Percentiles rank a stretch among this genome's conserved stretches.
Conservation (phyloP, 2,113 vertebrate genomes). For the Callocephalon fimbriatum region DNA sequence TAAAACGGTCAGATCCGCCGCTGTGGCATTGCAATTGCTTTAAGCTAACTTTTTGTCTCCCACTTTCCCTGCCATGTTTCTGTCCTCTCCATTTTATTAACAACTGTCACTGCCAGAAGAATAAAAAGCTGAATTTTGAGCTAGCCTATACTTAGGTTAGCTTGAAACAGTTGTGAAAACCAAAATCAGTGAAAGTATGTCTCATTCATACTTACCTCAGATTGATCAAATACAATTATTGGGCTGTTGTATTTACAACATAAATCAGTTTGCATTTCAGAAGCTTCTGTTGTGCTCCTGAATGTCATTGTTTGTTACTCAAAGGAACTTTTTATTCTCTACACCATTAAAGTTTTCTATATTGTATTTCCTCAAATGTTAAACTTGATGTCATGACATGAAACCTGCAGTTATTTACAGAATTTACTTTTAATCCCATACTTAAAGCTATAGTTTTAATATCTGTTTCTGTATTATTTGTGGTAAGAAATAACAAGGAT, state of each 20-base stretch:
- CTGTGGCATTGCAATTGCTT: neutral
- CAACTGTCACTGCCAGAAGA: neutral
- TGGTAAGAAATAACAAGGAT: neutral
- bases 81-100: neutral
- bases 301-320: constrained; percentile 21
- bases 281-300: neutral
- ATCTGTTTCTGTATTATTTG: neutral
- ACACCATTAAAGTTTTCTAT: neutral
- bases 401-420: neutral
- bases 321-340: constrained; percentile 28
- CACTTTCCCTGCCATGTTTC: rapidly evolving
- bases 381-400: neutral
- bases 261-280: neutral
- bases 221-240: neutral
- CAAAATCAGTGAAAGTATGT: neutral
- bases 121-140: neutral
- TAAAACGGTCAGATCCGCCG: neutral
- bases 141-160: neutral
- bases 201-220: neutral
- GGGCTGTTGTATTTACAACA: neutral
- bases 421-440: neutral
- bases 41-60: neutral
- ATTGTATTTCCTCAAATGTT: constrained; percentile 7
- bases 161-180: neutral
- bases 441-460: neutral